These are phyloP conservation scores for Propithecus coquereli DNA, from an alignment of 2,113 vertebrate genomes.

Conservation along the genomic window DNA sequence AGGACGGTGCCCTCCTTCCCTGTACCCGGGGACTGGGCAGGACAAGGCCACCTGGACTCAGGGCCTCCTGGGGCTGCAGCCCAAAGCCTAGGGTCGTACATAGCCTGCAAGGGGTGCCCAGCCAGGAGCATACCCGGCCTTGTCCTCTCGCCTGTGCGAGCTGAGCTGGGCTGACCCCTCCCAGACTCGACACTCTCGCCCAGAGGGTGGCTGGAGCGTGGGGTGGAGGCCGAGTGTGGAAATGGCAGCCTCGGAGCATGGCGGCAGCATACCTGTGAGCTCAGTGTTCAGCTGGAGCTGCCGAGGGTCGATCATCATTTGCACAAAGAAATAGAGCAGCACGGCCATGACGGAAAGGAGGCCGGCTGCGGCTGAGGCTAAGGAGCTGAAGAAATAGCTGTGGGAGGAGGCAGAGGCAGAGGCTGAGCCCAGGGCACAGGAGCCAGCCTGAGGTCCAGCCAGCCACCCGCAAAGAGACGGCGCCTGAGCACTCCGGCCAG, in stretches of 20 bases:
- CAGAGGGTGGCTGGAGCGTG: not conserved
- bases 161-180: not conserved
- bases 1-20: no score
- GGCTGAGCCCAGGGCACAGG: no score
- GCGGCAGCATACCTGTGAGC: constrained; percentile 57
- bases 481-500: no score
- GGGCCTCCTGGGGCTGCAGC: not conserved
- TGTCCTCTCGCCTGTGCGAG: not conserved
- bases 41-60: no score
- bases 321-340: not conserved
- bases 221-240: not conserved
- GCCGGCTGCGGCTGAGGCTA: constrained; percentile 80
- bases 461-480: no score
- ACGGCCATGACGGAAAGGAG: constrained; percentile 68
- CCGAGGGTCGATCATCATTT: no score
- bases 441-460: rapidly evolving
- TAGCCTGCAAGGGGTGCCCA: no score
- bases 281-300: no score
- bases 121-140: no score
- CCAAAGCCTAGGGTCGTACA: not conserved
- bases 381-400: constrained; percentile 79
- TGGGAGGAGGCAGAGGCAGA: not conserved
- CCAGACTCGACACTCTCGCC: not conserved
- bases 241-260: not conserved
- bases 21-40: no score